Conservation (phyloP, 1,140 invertebrate species). For the Cataglyphis hispanica region DNA sequence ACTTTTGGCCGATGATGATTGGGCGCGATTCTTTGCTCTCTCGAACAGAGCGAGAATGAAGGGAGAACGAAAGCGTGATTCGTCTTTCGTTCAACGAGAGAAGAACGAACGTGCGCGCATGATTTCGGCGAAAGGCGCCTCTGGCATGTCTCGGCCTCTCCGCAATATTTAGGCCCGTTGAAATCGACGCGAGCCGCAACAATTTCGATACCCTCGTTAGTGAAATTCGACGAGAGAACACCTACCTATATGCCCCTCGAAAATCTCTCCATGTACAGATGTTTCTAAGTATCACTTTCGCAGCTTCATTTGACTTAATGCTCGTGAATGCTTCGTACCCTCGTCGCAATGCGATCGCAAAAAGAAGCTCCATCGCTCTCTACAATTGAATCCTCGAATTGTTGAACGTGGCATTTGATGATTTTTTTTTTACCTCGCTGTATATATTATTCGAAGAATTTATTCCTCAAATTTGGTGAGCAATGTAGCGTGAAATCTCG, state of each 20-base stretch:
- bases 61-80: constrained; percentile 29
- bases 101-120: constrained; percentile 56
- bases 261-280: background rate
- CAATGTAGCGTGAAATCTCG: constrained; percentile 22
- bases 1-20: constrained; percentile 61
- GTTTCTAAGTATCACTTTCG: constrained; percentile 43
- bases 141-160: constrained; percentile 68
- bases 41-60: background rate
- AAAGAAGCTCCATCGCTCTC: background rate
- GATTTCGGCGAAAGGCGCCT: constrained; percentile 61
- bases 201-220: constrained; percentile 74
- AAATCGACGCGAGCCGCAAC: constrained; percentile 61
- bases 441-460: constrained; percentile 17
- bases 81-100: constrained; percentile 67
- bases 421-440: background rate
- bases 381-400: background rate
- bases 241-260: background rate
- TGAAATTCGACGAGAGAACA: constrained; percentile 19
- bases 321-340: constrained; percentile 3
- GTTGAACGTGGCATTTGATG: background rate
- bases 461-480: constrained; percentile 31
- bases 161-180: constrained; percentile 44
- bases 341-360: background rate
- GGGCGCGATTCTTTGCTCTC: constrained; percentile 8
- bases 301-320: constrained; percentile 35